These are phyloP conservation scores for Rhorus exstirpatorius DNA, from an alignment of 2,888 invertebrate species.

Conservation along the genomic window DNA sequence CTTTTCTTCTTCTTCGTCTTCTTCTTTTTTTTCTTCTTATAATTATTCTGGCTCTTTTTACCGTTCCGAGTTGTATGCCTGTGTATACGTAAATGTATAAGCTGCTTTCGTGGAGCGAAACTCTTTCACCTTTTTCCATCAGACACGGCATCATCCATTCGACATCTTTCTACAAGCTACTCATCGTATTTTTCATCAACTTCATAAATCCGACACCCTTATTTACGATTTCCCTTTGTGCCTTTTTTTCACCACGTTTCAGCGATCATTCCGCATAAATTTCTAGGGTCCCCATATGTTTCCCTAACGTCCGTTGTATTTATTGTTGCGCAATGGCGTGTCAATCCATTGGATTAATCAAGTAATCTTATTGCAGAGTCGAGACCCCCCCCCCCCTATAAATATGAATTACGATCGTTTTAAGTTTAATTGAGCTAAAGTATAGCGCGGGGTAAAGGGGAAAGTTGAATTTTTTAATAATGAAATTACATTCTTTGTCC, in stretches of 20 bases:
- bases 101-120: slow-evolving; percentile 50
- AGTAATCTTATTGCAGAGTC: too few species aligned
- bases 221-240: not conserved
- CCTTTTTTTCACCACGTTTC: not conserved
- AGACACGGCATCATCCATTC: slow-evolving; percentile 48
- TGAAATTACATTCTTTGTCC: slow-evolving; percentile 26
- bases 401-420: too few species aligned
- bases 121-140: slow-evolving; percentile 56
- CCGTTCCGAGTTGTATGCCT: not conserved
- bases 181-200: slow-evolving; percentile 34
- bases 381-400: too few species aligned
- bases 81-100: slow-evolving; percentile 20
- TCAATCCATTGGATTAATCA: too few species aligned
- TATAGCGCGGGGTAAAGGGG: too few species aligned
- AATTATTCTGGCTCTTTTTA: not conserved
- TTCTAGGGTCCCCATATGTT: not conserved
- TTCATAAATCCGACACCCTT: not conserved
- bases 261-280: not conserved
- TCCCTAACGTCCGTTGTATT: too few species aligned
- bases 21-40: not conserved
- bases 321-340: too few species aligned
- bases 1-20: slow-evolving; percentile 7
- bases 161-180: slow-evolving; percentile 33
- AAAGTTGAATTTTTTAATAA: too few species aligned
- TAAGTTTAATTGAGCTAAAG: too few species aligned